These are phyloP conservation scores for Pelecanoides urinatrix DNA, from an alignment of 2,113 vertebrate species.

Conservation along the genomic window DNA sequence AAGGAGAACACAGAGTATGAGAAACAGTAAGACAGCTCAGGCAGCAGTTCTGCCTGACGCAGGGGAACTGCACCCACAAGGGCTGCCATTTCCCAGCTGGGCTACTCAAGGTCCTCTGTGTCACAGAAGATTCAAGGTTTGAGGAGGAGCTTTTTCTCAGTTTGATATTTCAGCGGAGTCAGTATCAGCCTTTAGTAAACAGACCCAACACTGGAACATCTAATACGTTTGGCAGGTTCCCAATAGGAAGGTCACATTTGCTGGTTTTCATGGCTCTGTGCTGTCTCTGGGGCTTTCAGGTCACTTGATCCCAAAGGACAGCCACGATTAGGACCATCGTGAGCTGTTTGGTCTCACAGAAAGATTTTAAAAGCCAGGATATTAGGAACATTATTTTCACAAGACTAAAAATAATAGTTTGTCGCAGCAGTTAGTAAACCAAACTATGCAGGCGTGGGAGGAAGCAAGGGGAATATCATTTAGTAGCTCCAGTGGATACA, in stretches of 20 bases:
- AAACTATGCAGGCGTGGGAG: not conserved
- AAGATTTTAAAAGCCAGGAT: not conserved
- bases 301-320: not conserved
- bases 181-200: not conserved
- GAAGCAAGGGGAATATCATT: not conserved
- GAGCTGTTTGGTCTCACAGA: not conserved
- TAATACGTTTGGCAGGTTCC: not conserved
- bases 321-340: not conserved
- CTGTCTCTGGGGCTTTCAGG: not conserved
- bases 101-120: not conserved
- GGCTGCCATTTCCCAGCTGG: not conserved
- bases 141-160: not conserved
- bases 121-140: not conserved
- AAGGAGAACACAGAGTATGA: not conserved
- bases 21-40: not conserved
- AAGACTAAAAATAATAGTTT: not conserved
- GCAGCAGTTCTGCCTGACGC: not conserved
- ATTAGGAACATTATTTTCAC: not conserved
- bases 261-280: not conserved
- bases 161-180: not conserved
- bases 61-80: not conserved
- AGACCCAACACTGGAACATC: not conserved
- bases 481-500: not conserved
- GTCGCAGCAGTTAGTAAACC: not conserved
- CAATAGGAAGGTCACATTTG: not conserved